Evolutionary conservation across 2,797 vertebrate genomes (phyloP).

Genomic region (Etheostoma perlongum): DNA sequence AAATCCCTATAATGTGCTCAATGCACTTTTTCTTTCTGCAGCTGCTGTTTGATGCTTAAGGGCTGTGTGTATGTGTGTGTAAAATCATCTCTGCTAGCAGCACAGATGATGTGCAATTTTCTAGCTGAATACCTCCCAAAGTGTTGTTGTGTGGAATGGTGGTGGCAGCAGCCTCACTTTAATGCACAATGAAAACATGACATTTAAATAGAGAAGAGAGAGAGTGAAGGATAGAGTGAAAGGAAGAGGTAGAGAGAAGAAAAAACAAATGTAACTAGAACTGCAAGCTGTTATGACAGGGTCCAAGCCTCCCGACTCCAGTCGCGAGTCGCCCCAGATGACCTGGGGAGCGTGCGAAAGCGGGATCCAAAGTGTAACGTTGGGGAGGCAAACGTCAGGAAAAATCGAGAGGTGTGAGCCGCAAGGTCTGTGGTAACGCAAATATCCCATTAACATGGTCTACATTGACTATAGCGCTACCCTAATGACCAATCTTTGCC

Average conservation of each 20-base stretch:
- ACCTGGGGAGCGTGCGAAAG: too few species aligned
- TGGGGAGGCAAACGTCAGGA: too few species aligned
- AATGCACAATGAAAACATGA: constrained; percentile 89
- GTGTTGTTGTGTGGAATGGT: constrained; percentile 86
- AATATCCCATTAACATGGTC: too few species aligned
- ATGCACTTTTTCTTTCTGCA: constrained; percentile 67
- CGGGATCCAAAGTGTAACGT: too few species aligned
- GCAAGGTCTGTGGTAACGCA: too few species aligned
- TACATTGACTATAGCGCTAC: too few species aligned
- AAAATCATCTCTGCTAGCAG: constrained; percentile 84
- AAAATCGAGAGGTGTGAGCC: too few species aligned
- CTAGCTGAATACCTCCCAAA: constrained; percentile 93
- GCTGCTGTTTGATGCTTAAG: constrained; percentile 75
- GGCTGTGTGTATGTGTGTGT: constrained; percentile 61
- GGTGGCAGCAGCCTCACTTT: constrained; percentile 82
- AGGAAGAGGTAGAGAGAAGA: constrained; percentile 21
- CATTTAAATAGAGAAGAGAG: constrained; percentile 84
- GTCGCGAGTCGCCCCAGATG: too few species aligned
- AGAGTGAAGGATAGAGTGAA: constrained; percentile 18
- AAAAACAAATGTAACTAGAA: constrained; percentile 65
- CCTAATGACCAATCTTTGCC: too few species aligned
- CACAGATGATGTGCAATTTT: constrained; percentile 93
- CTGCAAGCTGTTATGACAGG: too few species aligned
- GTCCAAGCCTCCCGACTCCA: too few species aligned
- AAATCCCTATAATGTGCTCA: constrained; percentile 72